These are phyloP conservation scores for Drosophila testacea DNA, from an alignment of 2,888 invertebrate species.

Conservation along the genomic window DNA sequence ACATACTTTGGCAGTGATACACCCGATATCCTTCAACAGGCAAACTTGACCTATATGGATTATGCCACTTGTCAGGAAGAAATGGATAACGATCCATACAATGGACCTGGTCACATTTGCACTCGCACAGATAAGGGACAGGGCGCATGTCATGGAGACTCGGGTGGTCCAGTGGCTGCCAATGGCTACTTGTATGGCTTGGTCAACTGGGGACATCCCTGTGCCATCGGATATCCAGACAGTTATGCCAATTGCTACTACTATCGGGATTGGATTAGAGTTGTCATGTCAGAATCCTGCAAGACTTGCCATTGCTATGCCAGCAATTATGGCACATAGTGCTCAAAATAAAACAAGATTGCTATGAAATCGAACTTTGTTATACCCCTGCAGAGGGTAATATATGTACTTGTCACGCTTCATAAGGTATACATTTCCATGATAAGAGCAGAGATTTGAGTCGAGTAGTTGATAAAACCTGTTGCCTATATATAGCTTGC, in stretches of 20 bases:
- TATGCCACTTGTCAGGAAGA: conserved; percentile 84
- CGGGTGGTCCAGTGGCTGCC: conserved; percentile 79
- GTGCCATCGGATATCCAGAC: conserved; percentile 81
- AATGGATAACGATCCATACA: conserved; percentile 85
- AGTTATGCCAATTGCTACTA: conserved; percentile 72
- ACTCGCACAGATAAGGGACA: conserved; percentile 86
- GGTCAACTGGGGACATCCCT: conserved; percentile 83
- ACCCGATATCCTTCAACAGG: conserved; percentile 87
- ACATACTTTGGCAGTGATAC: conserved; percentile 84
- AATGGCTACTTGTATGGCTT: conserved; percentile 76
- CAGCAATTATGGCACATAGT: conserved; percentile 66
- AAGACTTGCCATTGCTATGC: conserved; percentile 68
- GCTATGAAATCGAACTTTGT: not conserved
- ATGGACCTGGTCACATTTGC: conserved; percentile 87
- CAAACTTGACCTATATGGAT: conserved; percentile 86
- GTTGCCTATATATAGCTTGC: too few species aligned
- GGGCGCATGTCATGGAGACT: conserved; percentile 85
- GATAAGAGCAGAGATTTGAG: too few species aligned
- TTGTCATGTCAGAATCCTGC: conserved; percentile 50
- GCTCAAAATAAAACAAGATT: conserved; percentile 15
- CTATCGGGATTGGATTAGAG: conserved; percentile 79
- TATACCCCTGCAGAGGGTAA: not conserved
- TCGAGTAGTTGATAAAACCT: too few species aligned
- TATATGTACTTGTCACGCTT: not conserved
- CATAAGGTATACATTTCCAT: too few species aligned